A percentile compares a stretch with the other conserved stretches of the same genome.
Conservation (phyloP, 2,888 invertebrate species). For the Euclidia mi region DNA sequence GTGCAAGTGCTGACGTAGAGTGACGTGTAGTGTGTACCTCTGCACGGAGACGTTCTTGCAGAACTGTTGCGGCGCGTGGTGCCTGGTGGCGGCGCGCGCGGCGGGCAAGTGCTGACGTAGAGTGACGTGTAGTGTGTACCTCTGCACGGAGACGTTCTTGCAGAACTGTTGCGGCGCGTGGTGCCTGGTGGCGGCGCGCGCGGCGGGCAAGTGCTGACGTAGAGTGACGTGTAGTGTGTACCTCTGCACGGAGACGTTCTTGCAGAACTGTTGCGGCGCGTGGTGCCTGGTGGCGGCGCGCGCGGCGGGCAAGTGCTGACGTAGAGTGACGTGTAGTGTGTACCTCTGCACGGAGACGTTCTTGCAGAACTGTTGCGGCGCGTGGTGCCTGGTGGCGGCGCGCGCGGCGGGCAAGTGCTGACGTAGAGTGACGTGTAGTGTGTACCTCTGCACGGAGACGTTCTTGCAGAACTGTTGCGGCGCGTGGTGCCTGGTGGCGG, state of each 20-base stretch:
- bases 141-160: slow-evolving; percentile 39
- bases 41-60: slow-evolving; percentile 37
- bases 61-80: slow-evolving; percentile 13
- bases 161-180: slow-evolving; percentile 62
- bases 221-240: too few species aligned
- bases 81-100: too few species aligned
- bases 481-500: slow-evolving; percentile 58
- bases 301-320: too few species aligned
- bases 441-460: slow-evolving; percentile 38
- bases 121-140: too few species aligned
- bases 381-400: too few species aligned
- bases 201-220: slow-evolving; percentile 68
- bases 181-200: slow-evolving; percentile 67
- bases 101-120: background rate
- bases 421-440: background rate
- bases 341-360: slow-evolving; percentile 40
- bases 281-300: background rate
- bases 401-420: slow-evolving; percentile 67
- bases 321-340: too few species aligned
- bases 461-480: slow-evolving; percentile 32
- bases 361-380: slow-evolving; percentile 28
- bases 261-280: slow-evolving; percentile 27
- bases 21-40: too few species aligned
- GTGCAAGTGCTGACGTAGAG: too few species aligned
- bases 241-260: slow-evolving; percentile 27